Evolutionary conservation across 2,797 vertebrate genomes (phyloP).

Genomic region (Chelon labrosus): DNA sequence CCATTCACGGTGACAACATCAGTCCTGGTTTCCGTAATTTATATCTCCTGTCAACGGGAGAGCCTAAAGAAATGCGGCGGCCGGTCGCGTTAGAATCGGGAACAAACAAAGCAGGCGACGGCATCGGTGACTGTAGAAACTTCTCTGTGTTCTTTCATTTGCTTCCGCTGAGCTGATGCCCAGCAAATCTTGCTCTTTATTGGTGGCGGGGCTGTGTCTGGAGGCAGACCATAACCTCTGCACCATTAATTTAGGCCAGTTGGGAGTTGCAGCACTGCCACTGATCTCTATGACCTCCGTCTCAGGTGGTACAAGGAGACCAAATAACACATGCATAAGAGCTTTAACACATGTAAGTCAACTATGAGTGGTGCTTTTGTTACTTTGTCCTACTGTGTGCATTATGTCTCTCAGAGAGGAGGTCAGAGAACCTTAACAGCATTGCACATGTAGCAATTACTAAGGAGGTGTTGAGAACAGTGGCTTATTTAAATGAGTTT

Average conservation of each 20-base stretch:
- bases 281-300: conserved; percentile 71
- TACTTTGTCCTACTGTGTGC: conserved; percentile 68
- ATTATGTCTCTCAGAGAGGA: conserved; percentile 64
- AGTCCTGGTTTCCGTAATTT: conserved; percentile 65
- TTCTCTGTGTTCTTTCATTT: conserved; percentile 60
- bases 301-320: conserved; percentile 67
- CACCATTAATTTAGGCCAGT: conserved; percentile 67
- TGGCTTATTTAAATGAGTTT: conserved; percentile 82
- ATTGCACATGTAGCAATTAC: conserved; percentile 77
- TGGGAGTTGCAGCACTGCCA: conserved; percentile 55
- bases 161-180: conserved; percentile 57
- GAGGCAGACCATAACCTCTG: conserved; percentile 59
- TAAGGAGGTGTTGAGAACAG: conserved; percentile 71
- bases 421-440: conserved; percentile 74
- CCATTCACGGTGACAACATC: conserved; percentile 64
- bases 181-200: conserved; percentile 63
- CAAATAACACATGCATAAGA: conserved; percentile 69
- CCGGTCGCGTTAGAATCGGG: conserved; percentile 25
- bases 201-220: conserved; percentile 67
- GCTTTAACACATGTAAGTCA: conserved; percentile 77
- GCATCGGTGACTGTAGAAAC: conserved; percentile 45
- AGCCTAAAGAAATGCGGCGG: conserved; percentile 42
- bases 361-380: conserved; percentile 64
- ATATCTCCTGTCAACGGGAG: conserved; percentile 47
- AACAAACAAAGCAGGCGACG: conserved; percentile 26